Evolutionary conservation across 2,888 invertebrate species (phyloP).

Genomic region (Zeuzera pyrina): DNA sequence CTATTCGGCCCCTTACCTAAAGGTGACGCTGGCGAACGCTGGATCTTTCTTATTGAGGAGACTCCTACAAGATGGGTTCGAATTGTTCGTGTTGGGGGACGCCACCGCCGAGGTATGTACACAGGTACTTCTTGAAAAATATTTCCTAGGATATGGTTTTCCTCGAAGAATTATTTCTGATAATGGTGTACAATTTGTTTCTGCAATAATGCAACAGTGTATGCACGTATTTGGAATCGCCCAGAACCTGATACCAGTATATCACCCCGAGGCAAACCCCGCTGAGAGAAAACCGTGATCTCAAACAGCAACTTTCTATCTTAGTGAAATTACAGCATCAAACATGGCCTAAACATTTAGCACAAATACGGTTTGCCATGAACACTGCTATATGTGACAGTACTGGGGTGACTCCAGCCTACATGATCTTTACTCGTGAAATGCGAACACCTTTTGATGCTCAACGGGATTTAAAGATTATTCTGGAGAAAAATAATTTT

Average conservation of each 20-base stretch:
- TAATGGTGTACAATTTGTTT: slow-evolving; percentile 23
- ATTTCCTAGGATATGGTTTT: slow-evolving; percentile 21
- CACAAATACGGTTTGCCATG: slow-evolving; percentile 2
- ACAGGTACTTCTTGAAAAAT: slow-evolving; percentile 13
- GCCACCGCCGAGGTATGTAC: slow-evolving; percentile 18
- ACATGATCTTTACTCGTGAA: not conserved
- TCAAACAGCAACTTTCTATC: slow-evolving; percentile 17
- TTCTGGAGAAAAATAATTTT: not conserved
- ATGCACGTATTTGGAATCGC: slow-evolving; percentile 9
- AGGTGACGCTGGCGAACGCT: slow-evolving; percentile 8
- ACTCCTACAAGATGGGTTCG: slow-evolving; percentile 14
- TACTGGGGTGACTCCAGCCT: not conserved
- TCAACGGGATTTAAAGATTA: slow-evolving; percentile 1
- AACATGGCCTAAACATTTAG: not conserved
- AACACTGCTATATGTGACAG: not conserved
- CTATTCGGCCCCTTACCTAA: slow-evolving; percentile 17
- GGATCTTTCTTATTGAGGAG: slow-evolving; percentile 18
- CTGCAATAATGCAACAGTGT: slow-evolving; percentile 16
- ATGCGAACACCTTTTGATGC: slow-evolving; percentile 2
- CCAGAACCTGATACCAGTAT: slow-evolving; percentile 11
- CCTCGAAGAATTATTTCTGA: slow-evolving; percentile 26
- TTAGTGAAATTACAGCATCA: not conserved
- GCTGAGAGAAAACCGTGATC: slow-evolving; percentile 25
- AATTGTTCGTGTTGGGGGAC: too few species aligned
- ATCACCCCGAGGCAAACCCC: slow-evolving; percentile 20